Evolutionary conservation across 2,888 invertebrate species (phyloP).

Genomic region (Megalurothrips usitatus): DNA sequence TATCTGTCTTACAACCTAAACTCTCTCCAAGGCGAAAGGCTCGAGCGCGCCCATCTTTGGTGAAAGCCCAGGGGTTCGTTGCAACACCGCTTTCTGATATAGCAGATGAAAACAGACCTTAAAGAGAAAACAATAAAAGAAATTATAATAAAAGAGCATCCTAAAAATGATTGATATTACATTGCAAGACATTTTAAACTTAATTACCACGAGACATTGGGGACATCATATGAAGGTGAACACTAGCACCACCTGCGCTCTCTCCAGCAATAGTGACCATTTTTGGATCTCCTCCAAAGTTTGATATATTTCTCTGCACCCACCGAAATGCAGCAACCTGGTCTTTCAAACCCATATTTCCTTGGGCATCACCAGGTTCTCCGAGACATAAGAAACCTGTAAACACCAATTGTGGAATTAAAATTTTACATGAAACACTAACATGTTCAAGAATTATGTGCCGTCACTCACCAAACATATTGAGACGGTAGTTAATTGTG

Average conservation of each 20-base stretch:
- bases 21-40: conserved; percentile 6
- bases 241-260: conserved; percentile 1
- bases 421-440: not conserved
- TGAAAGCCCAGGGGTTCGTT: not conserved
- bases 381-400: not conserved
- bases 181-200: not conserved
- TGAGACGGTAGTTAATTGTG: conserved; percentile 8
- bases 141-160: not conserved
- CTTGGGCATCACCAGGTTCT: conserved; percentile 2
- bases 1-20: not conserved
- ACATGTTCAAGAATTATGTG: not conserved
- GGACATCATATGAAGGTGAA: conserved; percentile 13
- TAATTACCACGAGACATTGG: not conserved
- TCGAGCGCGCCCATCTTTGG: not conserved
- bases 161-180: not conserved
- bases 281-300: not conserved
- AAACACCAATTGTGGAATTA: not conserved
- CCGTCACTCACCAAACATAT: conserved; percentile 7
- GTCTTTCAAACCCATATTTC: not conserved
- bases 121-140: not conserved
- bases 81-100: not conserved
- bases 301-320: not conserved
- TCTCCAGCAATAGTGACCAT: not conserved
- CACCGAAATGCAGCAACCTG: not conserved
- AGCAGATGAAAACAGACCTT: not conserved